A percentile compares a stretch with the other conserved stretches of the same genome.
phyloP scores from a whole-genome alignment of 2,797 vertebrate species.

The Argyrosomus regius region DNA sequence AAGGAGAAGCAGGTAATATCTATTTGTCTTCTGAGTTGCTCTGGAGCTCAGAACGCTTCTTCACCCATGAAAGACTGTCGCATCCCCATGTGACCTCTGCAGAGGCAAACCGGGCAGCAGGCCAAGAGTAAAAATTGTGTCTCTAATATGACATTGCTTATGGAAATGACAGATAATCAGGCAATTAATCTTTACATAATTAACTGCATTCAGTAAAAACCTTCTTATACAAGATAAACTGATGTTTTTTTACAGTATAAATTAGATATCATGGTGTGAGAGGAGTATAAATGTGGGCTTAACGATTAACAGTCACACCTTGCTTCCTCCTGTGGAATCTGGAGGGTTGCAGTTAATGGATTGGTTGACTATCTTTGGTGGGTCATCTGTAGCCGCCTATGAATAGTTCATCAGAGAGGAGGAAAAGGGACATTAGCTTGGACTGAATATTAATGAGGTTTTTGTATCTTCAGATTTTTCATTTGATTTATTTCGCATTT shows the following conservation, averaged over 20 bases:
- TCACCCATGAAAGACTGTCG: conserved; percentile 32
- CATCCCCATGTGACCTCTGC: conserved; percentile 49
- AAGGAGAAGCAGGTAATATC: conserved; percentile 24
- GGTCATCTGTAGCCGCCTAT: conserved; percentile 29
- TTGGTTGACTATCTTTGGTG: conserved; percentile 8
- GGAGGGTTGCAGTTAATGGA: conserved; percentile 53
- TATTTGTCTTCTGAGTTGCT: conserved; percentile 18
- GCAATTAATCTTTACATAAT: conserved; percentile 61
- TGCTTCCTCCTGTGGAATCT: conserved; percentile 70
- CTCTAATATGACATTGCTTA: conserved; percentile 43
- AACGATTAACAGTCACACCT: conserved; percentile 55
- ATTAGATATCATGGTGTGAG: conserved; percentile 32
- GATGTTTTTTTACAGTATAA: conserved; percentile 31
- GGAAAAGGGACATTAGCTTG: neutral
- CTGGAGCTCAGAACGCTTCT: conserved; percentile 23
- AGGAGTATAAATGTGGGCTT: conserved; percentile 24
- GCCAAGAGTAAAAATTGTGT: conserved; percentile 37
- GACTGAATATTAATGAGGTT: neutral
- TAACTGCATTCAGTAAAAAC: conserved; percentile 35
- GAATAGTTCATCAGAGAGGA: conserved; percentile 38
- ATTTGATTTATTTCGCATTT: neutral
- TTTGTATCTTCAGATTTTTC: neutral
- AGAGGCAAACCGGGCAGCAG: conserved; percentile 28
- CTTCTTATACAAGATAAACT: conserved; percentile 30
- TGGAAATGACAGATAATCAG: conserved; percentile 57